Conservation (phyloP, 2,888 invertebrate species). For the Flexamia atlantica region DNA sequence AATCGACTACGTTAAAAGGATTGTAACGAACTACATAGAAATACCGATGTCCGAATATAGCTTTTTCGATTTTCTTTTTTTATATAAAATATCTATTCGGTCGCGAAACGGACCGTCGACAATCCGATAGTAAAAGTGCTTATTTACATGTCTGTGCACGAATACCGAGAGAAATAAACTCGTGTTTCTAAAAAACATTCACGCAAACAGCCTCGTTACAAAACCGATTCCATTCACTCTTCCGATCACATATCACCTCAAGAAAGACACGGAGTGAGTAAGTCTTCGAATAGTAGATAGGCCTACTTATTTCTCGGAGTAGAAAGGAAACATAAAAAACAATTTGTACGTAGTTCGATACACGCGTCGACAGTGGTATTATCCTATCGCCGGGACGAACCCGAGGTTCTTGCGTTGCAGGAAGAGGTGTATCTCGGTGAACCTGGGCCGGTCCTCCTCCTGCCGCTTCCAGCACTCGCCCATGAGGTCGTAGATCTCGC, state of each 20-base stretch:
- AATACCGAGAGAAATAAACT: slow-evolving; percentile 52
- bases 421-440: slow-evolving; percentile 93
- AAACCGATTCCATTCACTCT: slow-evolving; percentile 59
- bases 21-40: slow-evolving; percentile 26
- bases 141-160: slow-evolving; percentile 64
- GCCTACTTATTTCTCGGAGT: slow-evolving; percentile 67
- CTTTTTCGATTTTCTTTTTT: slow-evolving; percentile 54
- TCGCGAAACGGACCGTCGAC: slow-evolving; percentile 25
- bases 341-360: slow-evolving; percentile 60
- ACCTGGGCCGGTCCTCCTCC: slow-evolving; percentile 88
- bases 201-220: slow-evolving; percentile 49
- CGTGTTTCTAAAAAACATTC: slow-evolving; percentile 55
- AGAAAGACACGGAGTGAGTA: slow-evolving; percentile 71
- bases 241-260: slow-evolving; percentile 67
- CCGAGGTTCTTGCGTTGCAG: slow-evolving; percentile 85
- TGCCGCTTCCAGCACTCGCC: slow-evolving; percentile 94
- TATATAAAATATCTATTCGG: slow-evolving; percentile 60
- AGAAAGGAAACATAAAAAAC: slow-evolving; percentile 56
- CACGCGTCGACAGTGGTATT: slow-evolving; percentile 56
- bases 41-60: slow-evolving; percentile 39
- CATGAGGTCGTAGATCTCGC: slow-evolving; percentile 95
- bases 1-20: slow-evolving; percentile 50
- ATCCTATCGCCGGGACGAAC: slow-evolving; percentile 77
- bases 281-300: slow-evolving; percentile 69
- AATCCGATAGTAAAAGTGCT: slow-evolving; percentile 57